A percentile compares a stretch with the other conserved stretches of the same genome.
Conservation (phyloP, 2,113 vertebrate species). For the Notarius quadriscutis region DNA sequence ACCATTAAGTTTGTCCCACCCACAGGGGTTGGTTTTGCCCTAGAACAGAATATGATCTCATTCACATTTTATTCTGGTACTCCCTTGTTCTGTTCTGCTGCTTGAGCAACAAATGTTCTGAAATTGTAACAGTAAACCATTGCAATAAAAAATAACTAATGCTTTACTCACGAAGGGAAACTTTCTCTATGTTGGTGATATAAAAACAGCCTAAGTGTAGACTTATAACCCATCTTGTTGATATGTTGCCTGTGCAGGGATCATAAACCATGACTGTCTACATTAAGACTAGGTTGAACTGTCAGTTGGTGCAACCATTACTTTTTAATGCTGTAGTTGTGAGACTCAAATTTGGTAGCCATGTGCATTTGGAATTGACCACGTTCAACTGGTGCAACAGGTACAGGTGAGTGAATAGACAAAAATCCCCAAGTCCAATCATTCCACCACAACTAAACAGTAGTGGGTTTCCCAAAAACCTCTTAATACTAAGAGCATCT, state of each 20-base stretch:
- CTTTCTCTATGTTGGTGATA: not conserved
- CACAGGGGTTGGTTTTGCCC: not conserved
- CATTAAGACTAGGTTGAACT: not conserved
- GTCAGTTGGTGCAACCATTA: not conserved
- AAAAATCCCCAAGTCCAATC: not conserved
- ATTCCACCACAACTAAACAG: not conserved
- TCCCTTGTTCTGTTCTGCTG: not conserved
- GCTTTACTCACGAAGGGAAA: not conserved
- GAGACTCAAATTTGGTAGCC: not conserved
- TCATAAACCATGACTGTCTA: not conserved
- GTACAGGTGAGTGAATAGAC: not conserved
- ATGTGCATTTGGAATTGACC: not conserved
- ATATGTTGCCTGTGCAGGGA: not conserved
- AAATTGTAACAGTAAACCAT: not conserved
- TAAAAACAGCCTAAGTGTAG: not conserved
- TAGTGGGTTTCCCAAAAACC: too few relatives aligned
- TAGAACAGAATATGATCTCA: not conserved
- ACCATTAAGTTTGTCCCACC: not conserved
- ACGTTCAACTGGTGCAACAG: not conserved
- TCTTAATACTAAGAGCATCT: too few relatives aligned
- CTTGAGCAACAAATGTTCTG: not conserved
- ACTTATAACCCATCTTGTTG: not conserved
- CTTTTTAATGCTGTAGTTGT: not conserved
- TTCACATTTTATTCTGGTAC: not conserved
- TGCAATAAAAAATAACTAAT: not conserved